Evolutionary conservation across 2,888 invertebrate species (phyloP).

Genomic region (Heliconius hortense): DNA sequence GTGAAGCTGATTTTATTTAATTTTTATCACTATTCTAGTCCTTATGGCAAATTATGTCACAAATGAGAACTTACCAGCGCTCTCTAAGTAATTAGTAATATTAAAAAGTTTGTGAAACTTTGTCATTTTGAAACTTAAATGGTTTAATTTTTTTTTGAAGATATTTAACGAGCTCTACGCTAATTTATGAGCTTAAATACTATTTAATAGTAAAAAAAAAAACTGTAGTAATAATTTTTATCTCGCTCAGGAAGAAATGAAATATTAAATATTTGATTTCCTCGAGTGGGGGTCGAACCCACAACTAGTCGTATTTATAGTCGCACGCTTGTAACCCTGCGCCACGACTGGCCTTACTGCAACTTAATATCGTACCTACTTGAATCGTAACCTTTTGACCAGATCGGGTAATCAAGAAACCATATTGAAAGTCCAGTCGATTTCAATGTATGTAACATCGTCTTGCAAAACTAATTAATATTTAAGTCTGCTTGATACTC

Average conservation of each 20-base stretch:
- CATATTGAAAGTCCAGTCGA: no score
- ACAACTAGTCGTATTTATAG: no score
- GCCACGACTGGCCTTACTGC: no score
- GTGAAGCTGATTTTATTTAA: no score
- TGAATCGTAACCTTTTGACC: no score
- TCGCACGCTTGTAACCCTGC: no score
- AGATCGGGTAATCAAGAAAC: no score
- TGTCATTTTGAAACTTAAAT: constrained; percentile 13
- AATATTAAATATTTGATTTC: no score
- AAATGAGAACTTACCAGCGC: not conserved
- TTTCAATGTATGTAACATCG: no score
- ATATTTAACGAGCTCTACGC: not conserved
- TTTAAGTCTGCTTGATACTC: constrained; percentile 24
- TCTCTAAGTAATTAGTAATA: constrained; percentile 8
- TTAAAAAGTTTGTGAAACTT: constrained; percentile 12
- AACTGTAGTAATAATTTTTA: not conserved
- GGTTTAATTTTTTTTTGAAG: not conserved
- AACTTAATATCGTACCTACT: no score
- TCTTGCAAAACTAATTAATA: not conserved
- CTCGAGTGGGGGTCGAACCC: no score
- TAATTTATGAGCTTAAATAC: not conserved
- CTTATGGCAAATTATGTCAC: constrained; percentile 1
- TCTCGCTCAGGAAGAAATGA: no score
- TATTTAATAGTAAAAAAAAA: not conserved
- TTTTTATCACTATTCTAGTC: not conserved